A percentile compares a stretch with the other conserved stretches of the same genome.
Evolutionary conservation across 2,113 vertebrate species (phyloP).

Genomic region (Desmodus rotundus): DNA sequence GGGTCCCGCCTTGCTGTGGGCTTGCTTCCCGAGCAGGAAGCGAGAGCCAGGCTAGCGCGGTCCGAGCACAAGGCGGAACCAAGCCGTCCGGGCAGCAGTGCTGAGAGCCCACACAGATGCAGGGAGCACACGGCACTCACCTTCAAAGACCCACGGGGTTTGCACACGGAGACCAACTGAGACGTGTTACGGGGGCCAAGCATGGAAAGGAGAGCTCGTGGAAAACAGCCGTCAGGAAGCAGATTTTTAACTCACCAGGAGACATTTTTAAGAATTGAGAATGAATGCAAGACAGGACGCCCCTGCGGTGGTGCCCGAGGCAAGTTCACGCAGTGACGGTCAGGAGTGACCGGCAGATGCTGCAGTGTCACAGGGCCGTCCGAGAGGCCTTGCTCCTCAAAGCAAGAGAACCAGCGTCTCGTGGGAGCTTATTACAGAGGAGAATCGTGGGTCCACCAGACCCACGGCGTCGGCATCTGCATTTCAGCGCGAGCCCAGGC

Average conservation of each 20-base stretch:
- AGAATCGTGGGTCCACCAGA: not conserved
- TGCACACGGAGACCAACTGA: rapidly evolving
- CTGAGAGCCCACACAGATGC: not conserved
- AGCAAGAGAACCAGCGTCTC: not conserved
- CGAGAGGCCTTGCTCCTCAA: rapidly evolving
- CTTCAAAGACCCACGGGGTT: not conserved
- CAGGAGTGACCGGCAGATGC: rapidly evolving
- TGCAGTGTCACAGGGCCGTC: not conserved
- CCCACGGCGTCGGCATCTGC: not conserved
- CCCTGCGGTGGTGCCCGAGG: not conserved
- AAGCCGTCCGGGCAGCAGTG: not conserved
- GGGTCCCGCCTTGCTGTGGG: rapidly evolving
- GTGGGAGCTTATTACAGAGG: not conserved
- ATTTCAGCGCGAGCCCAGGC: not conserved
- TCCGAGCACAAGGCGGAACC: not conserved
- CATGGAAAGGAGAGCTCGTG: not conserved
- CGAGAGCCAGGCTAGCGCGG: not conserved
- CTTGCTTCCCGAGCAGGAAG: not conserved
- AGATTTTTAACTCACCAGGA: not conserved
- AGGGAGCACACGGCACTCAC: too few relatives aligned
- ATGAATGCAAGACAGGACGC: too few relatives aligned
- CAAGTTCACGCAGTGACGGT: rapidly evolving
- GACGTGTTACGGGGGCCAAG: rapidly evolving
- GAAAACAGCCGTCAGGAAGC: not conserved
- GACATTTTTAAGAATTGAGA: not conserved